These are phyloP conservation scores for Ochropleura plecta DNA, from an alignment of 2,888 invertebrate species.

Conservation along the genomic window DNA sequence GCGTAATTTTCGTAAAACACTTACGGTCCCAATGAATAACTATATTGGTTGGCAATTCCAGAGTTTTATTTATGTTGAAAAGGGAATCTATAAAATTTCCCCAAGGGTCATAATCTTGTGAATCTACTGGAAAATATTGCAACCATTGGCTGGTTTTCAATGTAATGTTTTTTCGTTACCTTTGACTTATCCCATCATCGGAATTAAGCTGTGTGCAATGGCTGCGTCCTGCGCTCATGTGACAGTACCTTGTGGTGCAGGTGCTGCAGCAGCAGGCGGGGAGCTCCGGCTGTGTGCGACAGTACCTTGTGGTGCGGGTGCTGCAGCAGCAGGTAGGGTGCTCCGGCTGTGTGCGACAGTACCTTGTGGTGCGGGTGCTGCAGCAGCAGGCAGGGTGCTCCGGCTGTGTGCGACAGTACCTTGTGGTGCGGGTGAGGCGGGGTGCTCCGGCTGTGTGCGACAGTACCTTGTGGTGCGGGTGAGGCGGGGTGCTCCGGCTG, in stretches of 20 bases:
- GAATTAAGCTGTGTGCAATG: too few relatives aligned
- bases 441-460: constrained; percentile 3
- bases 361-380: constrained; percentile 58
- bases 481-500: constrained; percentile 3
- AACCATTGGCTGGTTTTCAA: background rate
- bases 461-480: constrained; percentile 63
- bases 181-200: too few relatives aligned
- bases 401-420: constrained; percentile 16
- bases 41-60: background rate
- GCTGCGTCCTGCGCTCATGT: too few relatives aligned
- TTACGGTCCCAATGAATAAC: background rate
- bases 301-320: constrained; percentile 66
- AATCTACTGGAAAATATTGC: background rate
- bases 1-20: background rate
- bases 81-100: background rate
- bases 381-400: constrained; percentile 9
- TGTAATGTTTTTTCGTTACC: background rate
- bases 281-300: background rate
- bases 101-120: background rate
- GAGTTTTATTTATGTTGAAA: background rate
- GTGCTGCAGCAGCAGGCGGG: background rate
- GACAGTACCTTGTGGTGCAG: background rate
- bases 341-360: constrained; percentile 72
- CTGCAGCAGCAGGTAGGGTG: constrained; percentile 78
- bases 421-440: constrained; percentile 23